Evolutionary conservation across 2,888 invertebrate genomes (phyloP).

Genomic region (Dione juno): DNA sequence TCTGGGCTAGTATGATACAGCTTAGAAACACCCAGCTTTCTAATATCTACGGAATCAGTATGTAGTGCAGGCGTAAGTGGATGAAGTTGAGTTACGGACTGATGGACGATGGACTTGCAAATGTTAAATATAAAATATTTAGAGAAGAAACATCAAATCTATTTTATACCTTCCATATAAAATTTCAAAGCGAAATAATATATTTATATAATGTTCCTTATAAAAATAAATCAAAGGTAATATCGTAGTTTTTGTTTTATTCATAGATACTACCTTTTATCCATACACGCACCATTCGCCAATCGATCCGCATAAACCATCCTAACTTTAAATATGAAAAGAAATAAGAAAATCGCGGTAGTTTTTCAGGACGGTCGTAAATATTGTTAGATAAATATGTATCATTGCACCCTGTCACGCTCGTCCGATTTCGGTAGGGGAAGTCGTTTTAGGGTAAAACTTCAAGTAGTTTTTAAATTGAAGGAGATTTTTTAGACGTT

Average conservation of each 20-base stretch:
- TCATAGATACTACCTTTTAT: conserved; percentile 55
- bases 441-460: conserved; percentile 55
- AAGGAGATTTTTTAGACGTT: neutral
- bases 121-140: neutral
- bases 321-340: conserved; percentile 77
- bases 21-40: conserved; percentile 59
- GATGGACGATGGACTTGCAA: too few relatives aligned
- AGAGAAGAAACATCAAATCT: neutral
- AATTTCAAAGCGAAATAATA: neutral
- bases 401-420: conserved; percentile 74
- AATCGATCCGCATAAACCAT: conserved; percentile 66
- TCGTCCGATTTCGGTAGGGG: conserved; percentile 59
- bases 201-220: neutral
- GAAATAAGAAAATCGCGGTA: conserved; percentile 63
- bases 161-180: too few relatives aligned
- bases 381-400: conserved; percentile 82
- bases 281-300: conserved; percentile 60
- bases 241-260: conserved; percentile 52
- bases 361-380: conserved; percentile 71
- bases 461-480: conserved; percentile 67
- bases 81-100: conserved; percentile 10
- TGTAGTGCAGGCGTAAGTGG: conserved; percentile 60
- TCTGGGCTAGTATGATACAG: conserved; percentile 56
- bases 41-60: conserved; percentile 79
- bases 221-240: conserved; percentile 32